Conservation (phyloP, 30 jellyfish, hydroid and myxozoan genomes). For the Morbakka virulenta region DNA sequence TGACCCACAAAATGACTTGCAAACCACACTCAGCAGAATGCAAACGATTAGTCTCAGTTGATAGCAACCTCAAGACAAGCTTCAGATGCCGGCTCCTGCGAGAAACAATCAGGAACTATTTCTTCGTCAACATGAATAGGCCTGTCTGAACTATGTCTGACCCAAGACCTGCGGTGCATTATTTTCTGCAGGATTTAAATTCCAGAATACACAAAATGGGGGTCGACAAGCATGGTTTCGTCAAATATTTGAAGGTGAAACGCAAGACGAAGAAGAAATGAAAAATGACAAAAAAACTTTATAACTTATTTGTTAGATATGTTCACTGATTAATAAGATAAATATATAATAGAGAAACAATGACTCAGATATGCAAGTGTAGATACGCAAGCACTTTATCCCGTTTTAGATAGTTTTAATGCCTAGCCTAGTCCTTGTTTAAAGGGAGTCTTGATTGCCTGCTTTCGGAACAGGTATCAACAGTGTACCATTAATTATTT, state of each 20-base stretch:
- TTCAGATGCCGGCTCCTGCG: conserved; percentile 23
- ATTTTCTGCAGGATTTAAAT: conserved; percentile 1
- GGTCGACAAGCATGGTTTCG: conserved; percentile 19
- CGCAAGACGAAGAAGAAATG: conserved; percentile 9
- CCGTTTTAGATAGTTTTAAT: neutral
- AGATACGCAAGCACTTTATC: neutral
- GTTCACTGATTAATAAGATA: too few relatives aligned
- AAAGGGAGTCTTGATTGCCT: conserved; percentile 14
- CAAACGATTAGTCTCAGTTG: conserved; percentile 16
- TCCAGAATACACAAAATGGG: conserved; percentile 8
- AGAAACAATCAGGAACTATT: neutral
- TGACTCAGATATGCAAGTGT: too few relatives aligned
- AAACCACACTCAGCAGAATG: too few relatives aligned
- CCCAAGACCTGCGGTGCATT: conserved; percentile 28
- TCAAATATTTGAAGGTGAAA: neutral
- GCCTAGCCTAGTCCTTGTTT: neutral
- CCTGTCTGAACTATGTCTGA: conserved; percentile 20
- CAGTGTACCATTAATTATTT: conserved; percentile 2
- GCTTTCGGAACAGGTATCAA: conserved; percentile 13
- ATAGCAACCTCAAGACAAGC: conserved; percentile 27
- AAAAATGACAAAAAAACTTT: neutral
- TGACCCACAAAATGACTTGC: too few relatives aligned
- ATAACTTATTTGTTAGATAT: too few relatives aligned
- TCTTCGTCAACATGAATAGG: conserved; percentile 11
- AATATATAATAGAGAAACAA: too few relatives aligned